Base-by-base conservation (phyloP, 2,797 vertebrate genomes). In the Macropus fuliginosus region DNA sequence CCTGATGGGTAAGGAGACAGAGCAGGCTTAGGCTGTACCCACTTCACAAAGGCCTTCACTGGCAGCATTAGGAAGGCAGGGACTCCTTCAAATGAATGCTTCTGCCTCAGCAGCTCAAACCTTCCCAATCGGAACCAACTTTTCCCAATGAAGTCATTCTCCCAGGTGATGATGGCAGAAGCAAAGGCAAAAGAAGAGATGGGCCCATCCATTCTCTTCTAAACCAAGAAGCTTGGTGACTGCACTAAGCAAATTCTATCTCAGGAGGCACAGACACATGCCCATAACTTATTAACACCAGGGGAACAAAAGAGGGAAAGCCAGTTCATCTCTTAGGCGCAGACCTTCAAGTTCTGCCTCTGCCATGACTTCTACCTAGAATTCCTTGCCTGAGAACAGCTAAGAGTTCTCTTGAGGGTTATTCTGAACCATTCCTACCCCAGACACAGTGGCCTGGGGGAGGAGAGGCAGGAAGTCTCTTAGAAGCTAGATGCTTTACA, bases 301-400 rank as follows among this genome's bases (percentile, higher is more conserved):
- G 56, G 9, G 24, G 27, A 50, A 56, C 92, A 81, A 94, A 91
- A 14, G 34, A 52, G 21, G 91, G 46, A 56, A 55, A n/a, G 12
- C 6, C 8, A 34, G 55, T 9, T 55, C 91, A 59, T 87, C 87
- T 52, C 59, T 57, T 94, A 50, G 46, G n/a, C 9, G 59, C 29
- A 28, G 13, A 57, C 52, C 55, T 96, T 55, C 40, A 94, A 91
- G 54, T 56, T 92, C 46, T 40, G 95, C 13, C 56, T 95, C 34
- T 55, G 81, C 92, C 54, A 34, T 89, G 93, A 96, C 52, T 95
- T 95, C 92, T 92, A 56, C 40, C 59, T 59, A 56, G 89, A 59
- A 95, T 81, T 95, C 91, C 2, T 92, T 96, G 55, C 40, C 95
- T 89, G 34, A 93, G 91, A 96, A 91, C 0, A 95, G 59, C 74